Evolutionary conservation across 2,797 vertebrate species (phyloP), one percentile per base, ranked within the genome.

Genomic region (Cossypha heuglini): DNA sequence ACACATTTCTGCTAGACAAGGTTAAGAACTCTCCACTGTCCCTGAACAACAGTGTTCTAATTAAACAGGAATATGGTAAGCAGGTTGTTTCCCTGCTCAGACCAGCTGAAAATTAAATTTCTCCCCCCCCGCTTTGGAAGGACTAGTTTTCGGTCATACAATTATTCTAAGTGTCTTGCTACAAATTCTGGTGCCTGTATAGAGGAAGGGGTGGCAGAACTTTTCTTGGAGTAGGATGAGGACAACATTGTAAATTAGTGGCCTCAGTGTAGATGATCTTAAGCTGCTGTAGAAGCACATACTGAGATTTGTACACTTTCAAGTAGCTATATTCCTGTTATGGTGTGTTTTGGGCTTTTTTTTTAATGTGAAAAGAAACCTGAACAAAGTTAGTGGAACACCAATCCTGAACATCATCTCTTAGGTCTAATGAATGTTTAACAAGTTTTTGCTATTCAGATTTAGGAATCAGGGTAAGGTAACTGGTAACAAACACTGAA

Each of bases 1-100:
- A 94, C 96, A 94, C 91, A 95, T 96, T 96, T 95, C 76, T 96
- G 87, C 91, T 80, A 94, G 95, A 95, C 94, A 97, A 96, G 96
- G 96, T 97, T 97, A 95, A 96, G 95, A 97, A 90, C 94, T 95
- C 94, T 95, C 87, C 0, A n/a, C 85, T 96, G 94, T 96, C 96
- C 96, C 94, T 66, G 93, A 96, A 94, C 91, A 95, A 93, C 94
- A 86, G 87, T 93, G 93, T 94, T 96, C 95, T 94, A 96, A 97
- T 96, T 97, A 97, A 96, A 90, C 85, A 93, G 86, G 91, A 94
- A 64, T 80, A 90, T 81, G 85, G 91, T 94, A 95, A 96, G 87
- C 95, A 95, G 90, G 95, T 94, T 97, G 93, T 94, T 95, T 93
- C 87, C 49, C 52, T 74, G 48, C 87, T 91, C 87, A 94, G 91